Conservation (phyloP, 2,888 invertebrate species). For the Cephus runcator region DNA sequence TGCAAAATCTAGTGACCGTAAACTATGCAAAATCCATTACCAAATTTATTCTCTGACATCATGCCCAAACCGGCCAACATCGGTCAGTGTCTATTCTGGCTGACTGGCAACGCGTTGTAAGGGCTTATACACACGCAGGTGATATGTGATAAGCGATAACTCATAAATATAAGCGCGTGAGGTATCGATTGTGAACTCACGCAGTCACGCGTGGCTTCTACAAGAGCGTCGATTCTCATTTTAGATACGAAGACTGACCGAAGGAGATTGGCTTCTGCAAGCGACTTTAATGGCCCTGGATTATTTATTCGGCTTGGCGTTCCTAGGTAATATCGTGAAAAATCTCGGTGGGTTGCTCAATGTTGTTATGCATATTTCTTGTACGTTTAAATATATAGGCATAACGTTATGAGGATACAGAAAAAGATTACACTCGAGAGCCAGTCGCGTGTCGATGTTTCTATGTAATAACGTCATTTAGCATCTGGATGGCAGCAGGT, state of each 20-base stretch:
- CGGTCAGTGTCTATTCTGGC: background rate
- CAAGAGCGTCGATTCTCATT: constrained; percentile 42
- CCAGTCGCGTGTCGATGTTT: background rate
- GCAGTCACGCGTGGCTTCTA: constrained; percentile 2
- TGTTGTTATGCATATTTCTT: background rate
- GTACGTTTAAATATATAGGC: background rate
- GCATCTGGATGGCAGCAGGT: no score
- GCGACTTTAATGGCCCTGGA: constrained; percentile 34
- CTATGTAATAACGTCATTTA: no score
- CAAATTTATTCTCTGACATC: background rate
- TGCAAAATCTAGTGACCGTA: background rate
- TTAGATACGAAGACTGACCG: constrained; percentile 33
- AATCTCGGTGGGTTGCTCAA: background rate
- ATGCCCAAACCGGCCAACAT: background rate
- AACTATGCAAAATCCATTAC: background rate
- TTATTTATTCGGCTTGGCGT: background rate
- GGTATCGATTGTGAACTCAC: constrained; percentile 37
- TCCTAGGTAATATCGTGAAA: background rate
- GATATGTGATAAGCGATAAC: constrained; percentile 16
- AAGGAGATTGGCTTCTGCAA: constrained; percentile 26
- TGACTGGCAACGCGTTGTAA: background rate
- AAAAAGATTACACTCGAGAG: background rate
- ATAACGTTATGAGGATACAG: background rate
- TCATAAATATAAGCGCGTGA: constrained; percentile 29
- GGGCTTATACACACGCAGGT: background rate